These are phyloP conservation scores for Arrhopalites spinosus DNA, from an alignment of 2,888 invertebrate species.

Conservation along the genomic window DNA sequence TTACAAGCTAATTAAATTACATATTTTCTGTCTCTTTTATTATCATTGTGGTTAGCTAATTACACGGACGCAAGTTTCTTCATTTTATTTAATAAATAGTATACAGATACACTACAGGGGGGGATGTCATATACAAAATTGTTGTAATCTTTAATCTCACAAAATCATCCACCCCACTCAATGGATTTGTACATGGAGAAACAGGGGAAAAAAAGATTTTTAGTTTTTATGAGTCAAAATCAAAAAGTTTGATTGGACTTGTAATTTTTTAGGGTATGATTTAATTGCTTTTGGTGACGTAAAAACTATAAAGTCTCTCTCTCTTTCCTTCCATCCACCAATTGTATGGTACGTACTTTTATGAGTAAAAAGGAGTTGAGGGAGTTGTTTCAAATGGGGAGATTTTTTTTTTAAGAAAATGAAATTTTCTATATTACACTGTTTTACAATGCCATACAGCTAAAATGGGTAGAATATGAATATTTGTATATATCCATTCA, in stretches of 20 bases:
- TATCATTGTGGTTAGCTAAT: background rate
- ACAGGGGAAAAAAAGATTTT: no score
- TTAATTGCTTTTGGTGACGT: no score
- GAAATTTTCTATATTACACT: background rate
- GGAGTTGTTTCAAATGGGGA: background rate
- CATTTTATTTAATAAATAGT: no score
- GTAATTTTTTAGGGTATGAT: no score
- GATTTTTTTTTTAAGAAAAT: slow-evolving; percentile 9
- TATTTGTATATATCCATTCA: background rate
- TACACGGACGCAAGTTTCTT: background rate
- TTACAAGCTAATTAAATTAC: slow-evolving; percentile 13
- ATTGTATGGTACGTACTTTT: no score
- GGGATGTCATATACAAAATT: background rate
- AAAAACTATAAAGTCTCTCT: no score
- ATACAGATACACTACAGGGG: background rate
- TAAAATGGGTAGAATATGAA: background rate
- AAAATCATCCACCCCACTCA: no score
- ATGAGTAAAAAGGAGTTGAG: no score
- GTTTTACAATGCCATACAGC: background rate
- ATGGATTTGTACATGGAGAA: no score
- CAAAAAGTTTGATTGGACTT: no score
- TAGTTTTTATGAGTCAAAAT: no score
- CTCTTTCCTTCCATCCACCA: no score
- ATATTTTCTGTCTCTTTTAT: slow-evolving; percentile 4
- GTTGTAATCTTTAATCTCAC: background rate